Evolutionary conservation across 1,140 invertebrate genomes (phyloP).

Genomic region (Nomia melanderi): DNA sequence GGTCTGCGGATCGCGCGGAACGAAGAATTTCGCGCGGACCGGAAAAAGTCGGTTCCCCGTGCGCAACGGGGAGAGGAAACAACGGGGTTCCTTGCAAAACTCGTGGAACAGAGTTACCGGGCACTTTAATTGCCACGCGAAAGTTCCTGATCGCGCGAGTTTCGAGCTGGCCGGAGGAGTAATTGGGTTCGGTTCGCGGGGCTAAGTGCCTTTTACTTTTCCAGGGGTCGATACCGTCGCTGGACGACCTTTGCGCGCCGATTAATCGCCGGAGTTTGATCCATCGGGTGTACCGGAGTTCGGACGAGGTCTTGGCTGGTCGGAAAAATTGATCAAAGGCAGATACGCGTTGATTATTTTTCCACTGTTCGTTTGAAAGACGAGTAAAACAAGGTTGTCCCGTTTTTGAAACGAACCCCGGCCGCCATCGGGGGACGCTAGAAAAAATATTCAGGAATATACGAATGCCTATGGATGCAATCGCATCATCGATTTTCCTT

Average conservation of each 20-base stretch:
- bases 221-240: slow-evolving; percentile 24
- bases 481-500: not conserved
- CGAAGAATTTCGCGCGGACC: no score
- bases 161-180: slow-evolving; percentile 18
- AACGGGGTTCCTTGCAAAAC: slow-evolving; percentile 10
- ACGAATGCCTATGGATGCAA: no score
- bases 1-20: no score
- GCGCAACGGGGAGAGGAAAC: no score
- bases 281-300: slow-evolving; percentile 20
- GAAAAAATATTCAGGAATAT: not conserved
- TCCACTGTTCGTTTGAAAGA: no score
- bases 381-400: not conserved
- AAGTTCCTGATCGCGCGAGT: slow-evolving; percentile 13
- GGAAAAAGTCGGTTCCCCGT: no score
- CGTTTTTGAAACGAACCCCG: not conserved
- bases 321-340: not conserved
- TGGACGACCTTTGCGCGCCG: slow-evolving; percentile 29
- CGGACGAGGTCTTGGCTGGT: slow-evolving; percentile 2
- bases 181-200: slow-evolving; percentile 24
- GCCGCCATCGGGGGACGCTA: not conserved
- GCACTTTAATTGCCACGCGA: slow-evolving; percentile 27
- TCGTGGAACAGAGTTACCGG: not conserved
- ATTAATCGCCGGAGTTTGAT: slow-evolving; percentile 27
- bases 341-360: no score
- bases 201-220: slow-evolving; percentile 41